phyloP scores from a whole-genome alignment of 2,888 invertebrate species.

The Odiellus spinosus region DNA sequence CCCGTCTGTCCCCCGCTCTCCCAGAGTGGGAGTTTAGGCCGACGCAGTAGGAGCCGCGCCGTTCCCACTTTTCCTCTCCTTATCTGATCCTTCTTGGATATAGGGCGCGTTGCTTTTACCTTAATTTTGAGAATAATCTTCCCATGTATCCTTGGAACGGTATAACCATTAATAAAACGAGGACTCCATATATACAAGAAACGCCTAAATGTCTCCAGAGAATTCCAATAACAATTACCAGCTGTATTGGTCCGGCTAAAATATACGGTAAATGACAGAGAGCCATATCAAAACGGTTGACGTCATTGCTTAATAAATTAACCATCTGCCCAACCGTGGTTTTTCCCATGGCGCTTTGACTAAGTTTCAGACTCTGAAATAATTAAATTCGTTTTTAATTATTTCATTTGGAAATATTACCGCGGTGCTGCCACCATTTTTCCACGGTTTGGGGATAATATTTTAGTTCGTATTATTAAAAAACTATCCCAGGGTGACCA shows the following conservation, averaged over 20 bases:
- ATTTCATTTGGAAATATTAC: no score
- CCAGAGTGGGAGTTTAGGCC: no score
- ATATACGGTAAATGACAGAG: constrained; percentile 73
- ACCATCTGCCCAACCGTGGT: constrained; percentile 82
- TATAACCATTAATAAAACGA: constrained; percentile 56
- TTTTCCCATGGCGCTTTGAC: constrained; percentile 63
- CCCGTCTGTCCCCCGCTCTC: no score
- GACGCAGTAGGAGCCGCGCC: no score
- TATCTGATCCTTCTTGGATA: no score
- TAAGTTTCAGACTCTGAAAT: constrained; percentile 36
- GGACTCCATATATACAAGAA: constrained; percentile 55
- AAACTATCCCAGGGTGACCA: no score
- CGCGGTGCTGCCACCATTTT: no score
- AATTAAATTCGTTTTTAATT: background rate
- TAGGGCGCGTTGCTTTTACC: no score
- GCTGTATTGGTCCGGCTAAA: constrained; percentile 75
- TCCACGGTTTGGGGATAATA: no score
- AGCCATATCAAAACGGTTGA: constrained; percentile 76
- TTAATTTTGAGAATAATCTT: constrained; percentile 34
- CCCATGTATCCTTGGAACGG: constrained; percentile 56
- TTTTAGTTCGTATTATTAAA: no score
- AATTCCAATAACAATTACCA: constrained; percentile 57
- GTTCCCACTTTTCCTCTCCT: no score
- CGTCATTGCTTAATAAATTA: constrained; percentile 84
- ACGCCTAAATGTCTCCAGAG: constrained; percentile 59